phyloP scores from a whole-genome alignment of 53 echinoderm and acorn worm genomes.

The Luidia sarsii region DNA sequence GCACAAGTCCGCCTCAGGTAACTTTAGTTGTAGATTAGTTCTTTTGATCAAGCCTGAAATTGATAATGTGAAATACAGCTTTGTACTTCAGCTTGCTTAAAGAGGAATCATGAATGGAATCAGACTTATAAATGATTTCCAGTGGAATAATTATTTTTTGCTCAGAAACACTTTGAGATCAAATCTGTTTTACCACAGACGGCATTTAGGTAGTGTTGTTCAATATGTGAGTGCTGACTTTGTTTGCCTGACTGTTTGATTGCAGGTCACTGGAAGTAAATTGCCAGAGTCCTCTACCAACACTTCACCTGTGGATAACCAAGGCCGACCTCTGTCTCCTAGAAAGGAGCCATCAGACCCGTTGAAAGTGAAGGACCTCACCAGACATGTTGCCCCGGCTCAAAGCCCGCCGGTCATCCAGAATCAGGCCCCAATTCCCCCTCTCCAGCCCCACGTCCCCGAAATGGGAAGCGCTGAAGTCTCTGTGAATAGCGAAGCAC shows the following conservation, averaged over 20 bases:
- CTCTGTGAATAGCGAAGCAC: conserved; percentile 1
- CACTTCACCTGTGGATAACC: neutral
- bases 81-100: too few relatives aligned
- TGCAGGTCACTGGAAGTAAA: conserved; percentile 47
- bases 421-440: conserved; percentile 6
- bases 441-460: conserved; percentile 8
- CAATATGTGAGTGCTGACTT: too few relatives aligned
- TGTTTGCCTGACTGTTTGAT: neutral
- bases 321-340: conserved; percentile 33
- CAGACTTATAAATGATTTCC: too few relatives aligned
- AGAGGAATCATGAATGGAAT: too few relatives aligned
- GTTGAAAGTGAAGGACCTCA: conserved; percentile 7
- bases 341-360: conserved; percentile 26
- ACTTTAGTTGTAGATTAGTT: too few relatives aligned
- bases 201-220: too few relatives aligned
- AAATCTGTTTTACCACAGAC: too few relatives aligned
- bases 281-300: conserved; percentile 31
- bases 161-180: too few relatives aligned
- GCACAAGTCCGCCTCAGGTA: conserved; percentile 46
- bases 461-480: conserved; percentile 12
- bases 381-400: neutral
- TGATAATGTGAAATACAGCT: too few relatives aligned
- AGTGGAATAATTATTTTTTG: too few relatives aligned
- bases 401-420: conserved; percentile 16
- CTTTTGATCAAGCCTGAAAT: too few relatives aligned